phyloP scores from a whole-genome alignment of 2,888 invertebrate species.

The Lasioglossum marginatum region DNA sequence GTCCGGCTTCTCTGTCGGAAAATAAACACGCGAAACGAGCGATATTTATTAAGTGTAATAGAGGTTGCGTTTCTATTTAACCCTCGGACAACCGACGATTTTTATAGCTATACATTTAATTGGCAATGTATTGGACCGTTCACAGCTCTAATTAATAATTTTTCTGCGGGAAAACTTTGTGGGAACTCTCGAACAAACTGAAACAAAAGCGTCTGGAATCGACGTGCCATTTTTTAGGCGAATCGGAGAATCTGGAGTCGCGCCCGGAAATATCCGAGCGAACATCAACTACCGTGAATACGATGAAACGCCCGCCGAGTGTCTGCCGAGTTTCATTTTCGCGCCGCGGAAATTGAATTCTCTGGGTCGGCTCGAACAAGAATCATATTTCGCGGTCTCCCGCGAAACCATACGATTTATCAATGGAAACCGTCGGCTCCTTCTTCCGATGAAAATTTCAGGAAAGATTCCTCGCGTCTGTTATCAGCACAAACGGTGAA shows the following conservation, averaged over 20 bases:
- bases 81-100: no score
- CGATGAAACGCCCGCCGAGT: neutral
- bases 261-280: neutral
- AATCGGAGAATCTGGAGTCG: neutral
- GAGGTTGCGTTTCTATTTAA: neutral
- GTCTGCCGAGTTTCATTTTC: conserved; percentile 17
- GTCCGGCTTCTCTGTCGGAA: neutral
- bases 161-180: no score
- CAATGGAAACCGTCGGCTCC: neutral
- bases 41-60: neutral
- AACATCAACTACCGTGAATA: neutral
- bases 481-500: neutral
- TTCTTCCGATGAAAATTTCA: neutral
- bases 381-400: neutral
- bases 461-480: neutral
- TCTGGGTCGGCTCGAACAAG: neutral
- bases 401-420: neutral
- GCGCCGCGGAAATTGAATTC: conserved; percentile 35
- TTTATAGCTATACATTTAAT: no score
- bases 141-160: no score
- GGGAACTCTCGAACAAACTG: neutral
- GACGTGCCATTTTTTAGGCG: neutral
- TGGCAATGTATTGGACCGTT: no score
- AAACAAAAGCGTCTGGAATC: neutral
- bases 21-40: neutral